phyloP scores from a whole-genome alignment of 2,113 vertebrate species.

The Aplodontia rufa region DNA sequence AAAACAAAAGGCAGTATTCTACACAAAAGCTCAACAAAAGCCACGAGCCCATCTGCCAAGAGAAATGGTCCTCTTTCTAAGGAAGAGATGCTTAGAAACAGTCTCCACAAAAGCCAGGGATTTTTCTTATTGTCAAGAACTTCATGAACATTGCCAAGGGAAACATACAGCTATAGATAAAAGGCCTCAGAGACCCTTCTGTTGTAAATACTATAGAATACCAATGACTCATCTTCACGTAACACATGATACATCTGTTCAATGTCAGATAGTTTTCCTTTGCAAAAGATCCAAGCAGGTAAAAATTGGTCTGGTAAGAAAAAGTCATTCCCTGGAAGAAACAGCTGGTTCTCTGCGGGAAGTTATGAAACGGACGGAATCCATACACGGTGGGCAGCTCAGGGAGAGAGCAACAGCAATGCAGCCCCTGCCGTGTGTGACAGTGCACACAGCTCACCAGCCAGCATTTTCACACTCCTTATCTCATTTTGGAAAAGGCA shows the following conservation, averaged over 20 bases:
- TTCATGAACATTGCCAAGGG: background rate
- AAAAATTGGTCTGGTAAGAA: background rate
- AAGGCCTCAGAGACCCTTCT: background rate
- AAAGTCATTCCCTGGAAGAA: background rate
- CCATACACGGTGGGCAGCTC: background rate
- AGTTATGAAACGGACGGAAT: background rate
- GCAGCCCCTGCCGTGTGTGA: background rate
- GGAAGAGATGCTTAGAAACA: background rate
- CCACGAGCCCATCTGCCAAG: background rate
- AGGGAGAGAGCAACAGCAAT: background rate
- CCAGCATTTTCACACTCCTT: background rate
- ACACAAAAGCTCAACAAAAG: background rate
- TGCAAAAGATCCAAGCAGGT: background rate
- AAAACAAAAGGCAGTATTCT: background rate
- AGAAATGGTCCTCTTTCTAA: background rate
- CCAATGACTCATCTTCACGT: background rate
- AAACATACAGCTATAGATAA: background rate
- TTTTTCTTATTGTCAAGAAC: background rate
- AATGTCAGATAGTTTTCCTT: background rate
- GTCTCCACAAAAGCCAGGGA: background rate
- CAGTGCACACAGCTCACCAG: background rate
- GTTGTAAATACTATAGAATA: slow-evolving; percentile 4
- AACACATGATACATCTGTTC: background rate
- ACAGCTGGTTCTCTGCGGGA: background rate
- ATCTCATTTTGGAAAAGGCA: background rate